These are phyloP conservation scores for Xestoiulus laeticollis DNA, from an alignment of 2,888 invertebrate genomes.

Conservation along the genomic window DNA sequence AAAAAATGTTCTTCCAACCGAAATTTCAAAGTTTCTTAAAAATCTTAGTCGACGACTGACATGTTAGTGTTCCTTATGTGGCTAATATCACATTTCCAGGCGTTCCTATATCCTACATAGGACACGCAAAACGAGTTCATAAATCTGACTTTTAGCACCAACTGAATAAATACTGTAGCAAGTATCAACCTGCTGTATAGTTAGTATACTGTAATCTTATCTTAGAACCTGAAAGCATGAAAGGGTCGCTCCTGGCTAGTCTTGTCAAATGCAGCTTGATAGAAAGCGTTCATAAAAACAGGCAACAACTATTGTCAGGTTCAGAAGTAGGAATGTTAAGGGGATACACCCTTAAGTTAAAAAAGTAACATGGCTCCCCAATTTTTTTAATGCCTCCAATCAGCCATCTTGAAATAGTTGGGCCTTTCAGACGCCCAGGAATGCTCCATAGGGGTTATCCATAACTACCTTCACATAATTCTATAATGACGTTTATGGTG, in stretches of 20 bases:
- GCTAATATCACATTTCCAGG: not conserved
- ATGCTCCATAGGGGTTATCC: not conserved
- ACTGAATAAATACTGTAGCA: not conserved
- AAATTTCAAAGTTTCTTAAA: not conserved
- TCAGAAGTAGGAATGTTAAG: not conserved
- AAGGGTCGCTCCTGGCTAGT: not conserved
- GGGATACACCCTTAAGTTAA: not conserved
- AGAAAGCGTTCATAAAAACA: slow-evolving; percentile 8
- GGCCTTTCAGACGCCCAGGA: not conserved
- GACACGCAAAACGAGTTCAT: not conserved
- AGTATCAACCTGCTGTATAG: not conserved
- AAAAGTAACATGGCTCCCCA: not conserved
- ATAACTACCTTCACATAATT: not conserved
- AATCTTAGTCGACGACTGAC: not conserved
- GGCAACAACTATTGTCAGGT: not conserved
- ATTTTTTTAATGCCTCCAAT: not conserved
- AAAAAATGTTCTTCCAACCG: not conserved
- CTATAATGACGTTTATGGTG: too few species aligned
- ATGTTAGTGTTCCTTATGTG: not conserved
- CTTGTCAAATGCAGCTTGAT: not conserved
- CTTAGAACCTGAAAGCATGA: not conserved
- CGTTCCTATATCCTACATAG: not conserved
- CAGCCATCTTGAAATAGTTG: not conserved
- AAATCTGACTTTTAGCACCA: slow-evolving; percentile 24
- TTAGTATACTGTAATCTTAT: not conserved